Evolutionary conservation across 2,888 invertebrate species (phyloP).

Genomic region (Caenorhabditis zanzibari): DNA sequence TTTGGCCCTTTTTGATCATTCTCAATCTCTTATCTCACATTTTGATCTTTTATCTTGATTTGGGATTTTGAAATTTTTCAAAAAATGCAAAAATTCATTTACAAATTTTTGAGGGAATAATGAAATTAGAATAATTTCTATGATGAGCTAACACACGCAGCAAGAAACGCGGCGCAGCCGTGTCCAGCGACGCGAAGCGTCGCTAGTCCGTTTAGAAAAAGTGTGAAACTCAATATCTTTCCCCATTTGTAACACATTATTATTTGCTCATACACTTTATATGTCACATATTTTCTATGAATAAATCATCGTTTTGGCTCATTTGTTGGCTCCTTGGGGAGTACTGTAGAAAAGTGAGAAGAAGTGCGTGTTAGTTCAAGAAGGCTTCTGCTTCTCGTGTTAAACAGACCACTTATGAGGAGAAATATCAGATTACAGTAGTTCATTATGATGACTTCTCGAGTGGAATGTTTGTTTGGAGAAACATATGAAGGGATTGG

Average conservation of each 20-base stretch:
- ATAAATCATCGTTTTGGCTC: constrained; percentile 50
- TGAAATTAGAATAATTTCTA: too few species aligned
- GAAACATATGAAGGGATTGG: background rate
- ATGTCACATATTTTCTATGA: constrained; percentile 12
- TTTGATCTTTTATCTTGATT: too few species aligned
- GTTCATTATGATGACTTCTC: constrained; percentile 23
- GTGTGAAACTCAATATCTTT: constrained; percentile 39
- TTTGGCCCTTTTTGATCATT: too few species aligned
- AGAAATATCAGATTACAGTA: constrained; percentile 36
- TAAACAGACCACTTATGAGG: constrained; percentile 31
- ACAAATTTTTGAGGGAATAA: too few species aligned
- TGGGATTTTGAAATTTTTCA: too few species aligned
- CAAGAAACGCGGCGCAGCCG: too few species aligned
- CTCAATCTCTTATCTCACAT: too few species aligned
- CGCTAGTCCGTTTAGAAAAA: constrained; percentile 3
- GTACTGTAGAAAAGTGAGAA: constrained; percentile 62
- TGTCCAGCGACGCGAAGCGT: too few species aligned
- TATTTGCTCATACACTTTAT: constrained; percentile 43
- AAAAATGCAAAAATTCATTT: too few species aligned
- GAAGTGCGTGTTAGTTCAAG: constrained; percentile 46
- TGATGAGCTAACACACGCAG: too few species aligned
- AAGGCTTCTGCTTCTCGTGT: constrained; percentile 16
- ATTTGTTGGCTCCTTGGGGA: background rate
- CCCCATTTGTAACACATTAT: constrained; percentile 25
- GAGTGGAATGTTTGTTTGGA: constrained; percentile 3